Evolutionary conservation across 2,888 invertebrate genomes (phyloP).

Genomic region (Osmoderma eremita): DNA sequence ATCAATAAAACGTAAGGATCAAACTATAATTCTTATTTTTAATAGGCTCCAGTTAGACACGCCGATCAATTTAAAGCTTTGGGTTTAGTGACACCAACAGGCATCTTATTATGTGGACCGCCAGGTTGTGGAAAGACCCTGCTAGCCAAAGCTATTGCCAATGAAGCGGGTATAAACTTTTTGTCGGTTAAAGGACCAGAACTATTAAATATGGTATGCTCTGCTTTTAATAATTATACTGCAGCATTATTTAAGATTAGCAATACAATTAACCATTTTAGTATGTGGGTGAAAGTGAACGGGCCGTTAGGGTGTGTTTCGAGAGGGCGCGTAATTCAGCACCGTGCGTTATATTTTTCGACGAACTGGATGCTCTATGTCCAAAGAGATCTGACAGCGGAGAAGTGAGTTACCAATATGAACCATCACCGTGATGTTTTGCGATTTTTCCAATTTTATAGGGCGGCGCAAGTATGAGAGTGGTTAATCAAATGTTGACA

Average conservation of each 20-base stretch:
- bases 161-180: conserved; percentile 98
- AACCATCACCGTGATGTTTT: background rate
- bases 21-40: conserved; percentile 49
- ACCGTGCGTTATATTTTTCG: conserved; percentile 99
- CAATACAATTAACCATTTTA: conserved; percentile 53
- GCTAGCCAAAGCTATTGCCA: conserved; percentile 97
- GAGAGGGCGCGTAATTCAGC: conserved; percentile 93
- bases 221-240: conserved; percentile 19
- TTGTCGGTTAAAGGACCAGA: conserved; percentile 99
- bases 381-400: conserved; percentile 82
- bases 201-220: conserved; percentile 89
- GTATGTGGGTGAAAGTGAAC: conserved; percentile 99
- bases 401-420: conserved; percentile 63
- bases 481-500: conserved; percentile 96
- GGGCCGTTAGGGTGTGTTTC: conserved; percentile 96
- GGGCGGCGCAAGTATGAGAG: conserved; percentile 80
- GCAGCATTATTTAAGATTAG: conserved; percentile 10
- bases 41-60: conserved; percentile 90
- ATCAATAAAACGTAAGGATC: no score
- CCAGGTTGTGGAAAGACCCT: conserved; percentile 97
- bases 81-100: conserved; percentile 85
- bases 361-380: conserved; percentile 96
- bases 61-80: conserved; percentile 81
- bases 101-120: conserved; percentile 94
- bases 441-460: conserved; percentile 53